These are phyloP conservation scores for Romanogobio albipinnatus DNA, from an alignment of 2,113 vertebrate genomes.

Conservation along the genomic window DNA sequence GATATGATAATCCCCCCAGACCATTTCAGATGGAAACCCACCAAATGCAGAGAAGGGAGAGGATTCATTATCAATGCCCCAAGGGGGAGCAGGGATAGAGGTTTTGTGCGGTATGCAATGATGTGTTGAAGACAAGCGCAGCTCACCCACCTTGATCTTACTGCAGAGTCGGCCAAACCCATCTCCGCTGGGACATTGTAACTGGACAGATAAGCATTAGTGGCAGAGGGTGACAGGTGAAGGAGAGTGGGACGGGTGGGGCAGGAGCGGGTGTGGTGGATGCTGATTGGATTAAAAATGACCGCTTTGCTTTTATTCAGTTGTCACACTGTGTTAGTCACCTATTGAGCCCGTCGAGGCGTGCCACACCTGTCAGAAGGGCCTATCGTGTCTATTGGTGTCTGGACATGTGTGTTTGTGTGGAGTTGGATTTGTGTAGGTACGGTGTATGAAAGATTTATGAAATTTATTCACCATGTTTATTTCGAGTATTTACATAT, in stretches of 20 bases:
- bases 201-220: slow-evolving; percentile 42
- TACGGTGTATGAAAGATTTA: slow-evolving; percentile 14
- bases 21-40: slow-evolving; percentile 65
- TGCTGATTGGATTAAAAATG: slow-evolving; percentile 71
- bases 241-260: slow-evolving; percentile 5
- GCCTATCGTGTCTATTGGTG: slow-evolving; percentile 30
- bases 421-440: slow-evolving; percentile 15
- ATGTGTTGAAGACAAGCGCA: slow-evolving; percentile 56
- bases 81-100: slow-evolving; percentile 47
- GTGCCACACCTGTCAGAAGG: slow-evolving; percentile 65
- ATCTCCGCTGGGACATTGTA: slow-evolving; percentile 48
- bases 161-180: slow-evolving; percentile 25
- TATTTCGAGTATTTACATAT: neutral
- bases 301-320: slow-evolving; percentile 70
- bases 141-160: slow-evolving; percentile 45
- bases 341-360: slow-evolving; percentile 65
- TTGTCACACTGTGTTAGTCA: slow-evolving; percentile 75
- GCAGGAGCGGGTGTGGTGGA: slow-evolving; percentile 36
- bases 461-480: slow-evolving; percentile 12
- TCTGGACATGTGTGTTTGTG: slow-evolving; percentile 28
- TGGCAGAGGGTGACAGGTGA: slow-evolving; percentile 10
- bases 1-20: slow-evolving; percentile 75
- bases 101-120: slow-evolving; percentile 45
- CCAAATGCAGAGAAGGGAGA: slow-evolving; percentile 63
- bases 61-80: slow-evolving; percentile 60